Percentiles rank a stretch among this genome's conserved stretches.
Evolutionary conservation across 2,797 vertebrate species (phyloP).

Genomic region (Aldrovandia affinis): DNA sequence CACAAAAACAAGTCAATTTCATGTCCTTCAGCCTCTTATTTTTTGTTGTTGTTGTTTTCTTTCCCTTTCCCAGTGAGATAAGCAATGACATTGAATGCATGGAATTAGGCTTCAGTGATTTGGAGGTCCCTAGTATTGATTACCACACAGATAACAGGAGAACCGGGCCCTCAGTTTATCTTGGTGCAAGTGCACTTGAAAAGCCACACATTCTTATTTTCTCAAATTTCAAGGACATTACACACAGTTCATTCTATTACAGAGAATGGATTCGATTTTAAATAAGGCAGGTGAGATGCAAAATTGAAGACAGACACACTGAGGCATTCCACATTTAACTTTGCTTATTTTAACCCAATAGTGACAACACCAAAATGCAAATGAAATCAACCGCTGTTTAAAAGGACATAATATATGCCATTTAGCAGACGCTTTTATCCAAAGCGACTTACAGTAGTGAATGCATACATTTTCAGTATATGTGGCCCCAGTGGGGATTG

Average conservation of each 20-base stretch:
- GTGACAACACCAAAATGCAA: not conserved
- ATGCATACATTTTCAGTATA: no score
- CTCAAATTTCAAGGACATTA: not conserved
- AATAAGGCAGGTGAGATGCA: not conserved
- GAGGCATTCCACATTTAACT: not conserved
- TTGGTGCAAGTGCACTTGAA: not conserved
- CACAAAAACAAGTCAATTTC: not conserved
- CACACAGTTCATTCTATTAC: not conserved
- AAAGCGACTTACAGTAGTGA: no score
- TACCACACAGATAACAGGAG: not conserved
- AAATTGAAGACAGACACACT: not conserved
- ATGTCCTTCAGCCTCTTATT: slow-evolving; percentile 1
- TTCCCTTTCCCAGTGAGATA: not conserved
- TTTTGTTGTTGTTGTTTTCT: not conserved
- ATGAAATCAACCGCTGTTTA: not conserved
- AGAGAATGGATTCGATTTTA: not conserved
- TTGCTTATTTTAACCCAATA: not conserved
- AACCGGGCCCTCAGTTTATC: not conserved
- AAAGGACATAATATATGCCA: no score
- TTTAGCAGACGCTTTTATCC: no score
- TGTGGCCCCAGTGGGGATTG: no score
- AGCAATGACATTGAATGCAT: not conserved
- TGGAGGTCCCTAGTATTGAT: not conserved
- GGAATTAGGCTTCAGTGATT: slow-evolving; percentile 8
- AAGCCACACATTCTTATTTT: not conserved